phyloP scores from a whole-genome alignment of 2,888 invertebrate species.

The Eupeodes luniger region DNA sequence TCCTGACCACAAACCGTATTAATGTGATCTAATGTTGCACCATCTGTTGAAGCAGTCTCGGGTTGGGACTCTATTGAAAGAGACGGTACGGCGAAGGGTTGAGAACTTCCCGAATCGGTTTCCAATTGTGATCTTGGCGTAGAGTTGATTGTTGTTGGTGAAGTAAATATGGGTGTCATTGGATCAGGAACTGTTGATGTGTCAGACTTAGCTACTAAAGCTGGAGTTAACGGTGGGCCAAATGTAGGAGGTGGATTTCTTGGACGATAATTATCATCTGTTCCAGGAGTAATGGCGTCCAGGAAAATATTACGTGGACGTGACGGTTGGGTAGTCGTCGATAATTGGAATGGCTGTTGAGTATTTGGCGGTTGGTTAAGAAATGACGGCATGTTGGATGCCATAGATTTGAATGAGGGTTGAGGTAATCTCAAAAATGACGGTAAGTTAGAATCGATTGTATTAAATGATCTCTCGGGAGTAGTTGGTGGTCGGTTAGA shows the following conservation, averaged over 20 bases:
- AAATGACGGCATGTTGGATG: not conserved
- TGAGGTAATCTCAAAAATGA: not conserved
- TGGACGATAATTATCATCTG: not conserved
- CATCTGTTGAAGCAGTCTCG: not conserved
- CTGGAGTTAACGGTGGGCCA: not conserved
- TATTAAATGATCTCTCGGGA: not conserved
- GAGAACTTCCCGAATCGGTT: not conserved
- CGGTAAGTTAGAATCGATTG: not conserved
- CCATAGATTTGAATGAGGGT: not conserved
- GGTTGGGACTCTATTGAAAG: not conserved
- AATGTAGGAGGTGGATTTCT: not conserved
- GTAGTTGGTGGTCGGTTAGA: not conserved
- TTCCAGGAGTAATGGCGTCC: not conserved
- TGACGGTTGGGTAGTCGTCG: not conserved
- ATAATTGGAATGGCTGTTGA: not conserved
- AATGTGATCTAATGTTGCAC: constrained; percentile 21
- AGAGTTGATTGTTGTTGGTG: not conserved
- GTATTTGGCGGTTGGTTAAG: not conserved
- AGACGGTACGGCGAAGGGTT: not conserved
- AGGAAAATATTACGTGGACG: not conserved
- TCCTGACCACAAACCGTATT: constrained; percentile 78
- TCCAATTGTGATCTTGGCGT: not conserved
- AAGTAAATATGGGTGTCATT: not conserved
- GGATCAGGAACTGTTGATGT: not conserved
- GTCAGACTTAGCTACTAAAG: not conserved